Percentiles rank a stretch among this genome's conserved stretches.
These are phyloP conservation scores for Drosophila kurseongensis DNA, from an alignment of 1,140 invertebrate species.

Conservation along the genomic window DNA sequence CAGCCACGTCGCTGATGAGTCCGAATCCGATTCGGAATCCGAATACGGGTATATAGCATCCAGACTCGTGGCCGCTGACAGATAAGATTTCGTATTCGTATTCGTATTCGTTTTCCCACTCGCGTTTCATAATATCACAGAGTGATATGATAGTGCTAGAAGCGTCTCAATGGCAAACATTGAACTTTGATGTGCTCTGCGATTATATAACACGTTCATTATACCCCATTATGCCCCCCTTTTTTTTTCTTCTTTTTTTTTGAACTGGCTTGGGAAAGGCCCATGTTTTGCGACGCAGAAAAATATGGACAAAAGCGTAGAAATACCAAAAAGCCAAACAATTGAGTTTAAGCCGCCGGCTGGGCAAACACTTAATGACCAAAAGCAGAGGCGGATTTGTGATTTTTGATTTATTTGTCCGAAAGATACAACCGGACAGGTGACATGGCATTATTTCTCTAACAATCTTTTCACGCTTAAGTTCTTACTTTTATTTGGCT, in stretches of 20 bases:
- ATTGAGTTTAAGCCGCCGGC: slow-evolving; percentile 32
- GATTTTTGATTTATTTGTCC: slow-evolving; percentile 22
- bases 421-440: background rate
- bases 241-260: background rate
- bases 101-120: slow-evolving; percentile 18
- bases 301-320: slow-evolving; percentile 7
- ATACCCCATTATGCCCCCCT: slow-evolving; percentile 25
- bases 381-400: slow-evolving; percentile 19
- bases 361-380: slow-evolving; percentile 28
- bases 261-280: slow-evolving; percentile 12
- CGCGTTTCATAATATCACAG: slow-evolving; percentile 47
- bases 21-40: slow-evolving; percentile 26
- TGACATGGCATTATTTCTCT: slow-evolving; percentile 17
- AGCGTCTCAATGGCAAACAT: slow-evolving; percentile 48
- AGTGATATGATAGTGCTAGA: slow-evolving; percentile 48
- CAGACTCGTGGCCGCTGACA: slow-evolving; percentile 17
- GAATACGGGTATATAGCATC: slow-evolving; percentile 24
- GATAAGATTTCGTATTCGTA: slow-evolving; percentile 41
- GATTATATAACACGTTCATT: slow-evolving; percentile 50
- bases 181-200: slow-evolving; percentile 41
- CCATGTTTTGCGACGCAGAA: slow-evolving; percentile 37
- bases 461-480: slow-evolving; percentile 36
- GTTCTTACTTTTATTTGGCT: slow-evolving; percentile 9
- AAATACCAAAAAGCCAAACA: slow-evolving; percentile 14
- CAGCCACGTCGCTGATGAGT: slow-evolving; percentile 41